Conservation (phyloP, 2,888 invertebrate genomes). For the Chalcosyrphus nemorum region DNA sequence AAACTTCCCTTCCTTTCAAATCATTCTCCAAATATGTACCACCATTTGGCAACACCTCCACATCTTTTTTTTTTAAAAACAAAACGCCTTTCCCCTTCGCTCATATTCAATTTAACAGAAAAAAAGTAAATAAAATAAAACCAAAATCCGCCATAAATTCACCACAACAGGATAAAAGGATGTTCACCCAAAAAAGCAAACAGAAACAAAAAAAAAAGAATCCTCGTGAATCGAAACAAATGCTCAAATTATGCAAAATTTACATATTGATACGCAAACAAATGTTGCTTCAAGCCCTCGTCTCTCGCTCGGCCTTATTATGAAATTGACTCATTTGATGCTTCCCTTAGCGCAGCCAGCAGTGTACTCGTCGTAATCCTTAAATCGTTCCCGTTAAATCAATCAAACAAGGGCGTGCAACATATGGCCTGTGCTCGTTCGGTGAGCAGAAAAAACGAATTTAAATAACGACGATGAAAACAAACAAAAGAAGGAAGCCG, state of each 20-base stretch:
- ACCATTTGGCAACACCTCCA: not conserved
- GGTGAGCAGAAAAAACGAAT: constrained; percentile 7
- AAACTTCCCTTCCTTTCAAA: too few relatives aligned
- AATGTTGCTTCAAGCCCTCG: constrained; percentile 29
- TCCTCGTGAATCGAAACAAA: constrained; percentile 47
- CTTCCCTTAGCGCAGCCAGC: constrained; percentile 32
- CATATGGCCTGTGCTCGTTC: constrained; percentile 55
- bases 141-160: constrained; percentile 30
- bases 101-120: not conserved
- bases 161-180: constrained; percentile 19
- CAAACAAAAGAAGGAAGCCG: constrained; percentile 48
- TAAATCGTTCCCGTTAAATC: constrained; percentile 71
- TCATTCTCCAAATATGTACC: not conserved
- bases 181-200: not conserved
- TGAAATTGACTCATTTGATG: constrained; percentile 67
- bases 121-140: constrained; percentile 6
- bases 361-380: constrained; percentile 60
- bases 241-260: constrained; percentile 62
- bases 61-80: too few relatives aligned
- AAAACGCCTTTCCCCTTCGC: not conserved
- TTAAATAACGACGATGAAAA: constrained; percentile 65
- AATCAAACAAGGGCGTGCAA: constrained; percentile 73
- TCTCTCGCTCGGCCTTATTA: constrained; percentile 34
- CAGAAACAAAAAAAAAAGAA: not conserved
- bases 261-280: constrained; percentile 65